A percentile compares a stretch with the other conserved stretches of the same genome.
Evolutionary conservation across 2,888 invertebrate species (phyloP).

Genomic region (Caenorhabditis sp.): DNA sequence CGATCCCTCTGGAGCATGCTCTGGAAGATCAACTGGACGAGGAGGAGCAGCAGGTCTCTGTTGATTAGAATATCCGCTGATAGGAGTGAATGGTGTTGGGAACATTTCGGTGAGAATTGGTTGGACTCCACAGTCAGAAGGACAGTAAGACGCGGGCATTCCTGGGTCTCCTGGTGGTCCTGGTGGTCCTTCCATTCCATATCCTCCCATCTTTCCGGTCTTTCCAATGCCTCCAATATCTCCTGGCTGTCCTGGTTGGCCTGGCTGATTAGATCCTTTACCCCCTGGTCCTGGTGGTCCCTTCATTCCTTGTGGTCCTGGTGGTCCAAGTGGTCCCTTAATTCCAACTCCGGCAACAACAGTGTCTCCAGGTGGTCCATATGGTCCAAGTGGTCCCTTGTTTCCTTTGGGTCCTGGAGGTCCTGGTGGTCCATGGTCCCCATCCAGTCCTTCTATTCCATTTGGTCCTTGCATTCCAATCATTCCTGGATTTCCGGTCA

Average conservation of each 20-base stretch:
- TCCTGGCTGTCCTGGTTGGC: constrained; percentile 76
- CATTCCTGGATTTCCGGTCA: constrained; percentile 73
- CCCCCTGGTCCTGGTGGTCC: constrained; percentile 77
- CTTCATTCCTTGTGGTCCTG: constrained; percentile 76
- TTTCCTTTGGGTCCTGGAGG: constrained; percentile 68
- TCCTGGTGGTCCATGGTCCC: constrained; percentile 75
- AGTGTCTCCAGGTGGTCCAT: constrained; percentile 76
- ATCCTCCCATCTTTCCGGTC: constrained; percentile 72
- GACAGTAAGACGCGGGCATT: constrained; percentile 78
- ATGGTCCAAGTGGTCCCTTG: constrained; percentile 72
- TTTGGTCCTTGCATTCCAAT: constrained; percentile 73
- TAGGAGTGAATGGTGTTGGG: constrained; percentile 66
- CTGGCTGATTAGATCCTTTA: constrained; percentile 71
- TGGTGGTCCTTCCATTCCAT: constrained; percentile 76
- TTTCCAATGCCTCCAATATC: constrained; percentile 75
- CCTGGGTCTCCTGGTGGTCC: constrained; percentile 82
- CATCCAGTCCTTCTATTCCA: constrained; percentile 78
- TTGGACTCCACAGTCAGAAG: constrained; percentile 80
- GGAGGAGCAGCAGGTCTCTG: constrained; percentile 43
- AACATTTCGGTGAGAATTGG: constrained; percentile 77
- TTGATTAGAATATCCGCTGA: constrained; percentile 50
- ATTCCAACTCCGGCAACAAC: constrained; percentile 80
- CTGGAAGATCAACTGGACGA: constrained; percentile 34
- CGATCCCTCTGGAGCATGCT: constrained; percentile 35
- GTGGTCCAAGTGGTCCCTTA: constrained; percentile 79